phyloP scores from a whole-genome alignment of 2,888 invertebrate species.

The Apodemia mormo region DNA sequence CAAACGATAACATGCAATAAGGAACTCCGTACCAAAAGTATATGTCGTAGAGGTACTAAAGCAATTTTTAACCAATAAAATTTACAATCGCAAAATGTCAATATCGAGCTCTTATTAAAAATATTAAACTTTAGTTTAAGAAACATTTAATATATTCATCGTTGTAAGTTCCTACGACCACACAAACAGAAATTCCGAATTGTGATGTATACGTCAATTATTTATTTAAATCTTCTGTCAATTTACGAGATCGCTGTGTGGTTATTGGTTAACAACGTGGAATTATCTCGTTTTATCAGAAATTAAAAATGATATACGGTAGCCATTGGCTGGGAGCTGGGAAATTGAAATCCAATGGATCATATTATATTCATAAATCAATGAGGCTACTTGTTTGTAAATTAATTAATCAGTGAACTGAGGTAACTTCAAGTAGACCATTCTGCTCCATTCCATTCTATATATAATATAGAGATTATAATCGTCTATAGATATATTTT shows the following conservation, averaged over 20 bases:
- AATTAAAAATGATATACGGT: not conserved
- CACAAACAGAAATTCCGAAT: not conserved
- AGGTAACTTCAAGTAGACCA: too few relatives aligned
- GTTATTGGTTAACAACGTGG: not conserved
- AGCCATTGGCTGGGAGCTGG: not conserved
- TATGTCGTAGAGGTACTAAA: too few relatives aligned
- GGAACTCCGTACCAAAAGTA: too few relatives aligned
- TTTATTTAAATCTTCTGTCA: slow-evolving; percentile 3
- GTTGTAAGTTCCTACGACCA: not conserved
- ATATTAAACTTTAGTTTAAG: slow-evolving; percentile 6
- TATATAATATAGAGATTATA: too few relatives aligned
- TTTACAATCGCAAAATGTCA: not conserved
- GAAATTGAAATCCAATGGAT: too few relatives aligned
- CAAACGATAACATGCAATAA: too few relatives aligned
- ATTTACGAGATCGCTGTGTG: not conserved
- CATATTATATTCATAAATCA: too few relatives aligned
- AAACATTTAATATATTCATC: slow-evolving; percentile 1
- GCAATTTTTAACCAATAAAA: too few relatives aligned
- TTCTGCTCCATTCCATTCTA: too few relatives aligned
- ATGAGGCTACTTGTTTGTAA: too few relatives aligned
- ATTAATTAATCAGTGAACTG: too few relatives aligned
- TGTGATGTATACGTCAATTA: not conserved
- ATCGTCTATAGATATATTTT: too few relatives aligned
- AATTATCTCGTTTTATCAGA: not conserved
- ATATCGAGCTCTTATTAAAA: not conserved